Evolutionary conservation across 2,797 vertebrate genomes (phyloP).

Genomic region (Rhodeus uyekii): DNA sequence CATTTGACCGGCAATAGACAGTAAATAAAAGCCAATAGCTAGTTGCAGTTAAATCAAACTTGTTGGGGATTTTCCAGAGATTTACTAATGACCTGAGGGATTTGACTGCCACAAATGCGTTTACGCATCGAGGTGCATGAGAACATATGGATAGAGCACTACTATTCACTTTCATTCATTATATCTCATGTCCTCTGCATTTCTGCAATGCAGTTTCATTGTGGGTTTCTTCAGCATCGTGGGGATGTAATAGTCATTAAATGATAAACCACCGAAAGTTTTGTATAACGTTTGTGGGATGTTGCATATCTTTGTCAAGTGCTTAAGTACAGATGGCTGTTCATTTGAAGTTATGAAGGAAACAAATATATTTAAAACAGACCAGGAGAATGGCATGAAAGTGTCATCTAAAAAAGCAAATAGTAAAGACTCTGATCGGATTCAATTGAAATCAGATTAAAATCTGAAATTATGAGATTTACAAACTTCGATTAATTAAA

Average conservation of each 20-base stretch:
- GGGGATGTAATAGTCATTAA: background rate
- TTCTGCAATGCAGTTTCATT: background rate
- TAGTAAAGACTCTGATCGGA: too few species aligned
- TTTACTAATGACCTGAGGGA: constrained; percentile 93
- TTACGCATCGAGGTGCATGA: constrained; percentile 60
- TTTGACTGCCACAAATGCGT: constrained; percentile 75
- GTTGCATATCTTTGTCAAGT: background rate
- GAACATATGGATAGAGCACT: constrained; percentile 62
- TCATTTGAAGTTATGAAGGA: background rate
- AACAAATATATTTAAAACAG: background rate
- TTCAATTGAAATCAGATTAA: background rate
- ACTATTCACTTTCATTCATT: constrained; percentile 57
- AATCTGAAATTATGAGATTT: background rate
- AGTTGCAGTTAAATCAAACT: constrained; percentile 94
- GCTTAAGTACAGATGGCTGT: background rate
- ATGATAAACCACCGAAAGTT: background rate
- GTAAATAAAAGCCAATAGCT: constrained; percentile 95
- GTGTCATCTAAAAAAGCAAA: background rate
- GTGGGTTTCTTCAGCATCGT: constrained; percentile 4
- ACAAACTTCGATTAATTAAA: too few species aligned
- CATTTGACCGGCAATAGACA: constrained; percentile 87
- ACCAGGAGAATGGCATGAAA: background rate
- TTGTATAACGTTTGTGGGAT: background rate
- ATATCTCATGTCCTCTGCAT: constrained; percentile 25
- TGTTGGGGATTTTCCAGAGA: constrained; percentile 88